Base-by-base conservation (phyloP, 1,140 invertebrate genomes). In the Papilio glaucus region DNA sequence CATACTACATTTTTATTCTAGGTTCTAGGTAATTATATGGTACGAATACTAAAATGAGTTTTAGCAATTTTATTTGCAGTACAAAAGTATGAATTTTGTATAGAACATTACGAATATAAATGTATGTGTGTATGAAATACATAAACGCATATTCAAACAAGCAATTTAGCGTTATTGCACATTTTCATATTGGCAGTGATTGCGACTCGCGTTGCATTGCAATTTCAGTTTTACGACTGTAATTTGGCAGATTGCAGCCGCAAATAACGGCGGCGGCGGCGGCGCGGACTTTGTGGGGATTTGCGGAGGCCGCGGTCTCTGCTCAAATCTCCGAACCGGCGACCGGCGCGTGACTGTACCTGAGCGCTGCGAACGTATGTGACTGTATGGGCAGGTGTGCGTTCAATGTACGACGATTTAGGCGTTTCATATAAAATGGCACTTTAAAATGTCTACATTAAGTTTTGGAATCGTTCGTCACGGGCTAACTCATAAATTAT, bases 231-330 rank as follows among this genome's bases (percentile, higher is more conserved):
- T 57, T 57, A 57, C 49, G 49, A 57, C 49, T 26, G 49, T 21
- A 57, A 57, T 57, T 57, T 57, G 49, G 49, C 49, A 57, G 49
- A 57, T 57, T 24, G 49, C 49, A 57, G 49, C 49, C 49, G 21
- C 49, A 57, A 57, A 24, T 24, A 24, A 21, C 49, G 18, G 2
- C 12, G 10, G 49, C 13, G n/a, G n/a, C n/a, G n/a, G n/a, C n/a
- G n/a, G n/a, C n/a, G n/a, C n/a, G 21, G 49, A 57, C 49, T 57
- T 57, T 57, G 49, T 57, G 49, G 49, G 49, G 49, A 57, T 57
- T 57, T 57, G 49, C 49, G 21, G 21, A 10, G 49, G 29, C 21
- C 49, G 18, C 49, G 18, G 21, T 24, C 18, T 18, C 21, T 10
- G 10, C 49, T 57, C 24, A 57, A 57, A 21, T 21, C 49, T 18